Evolutionary conservation across 2,888 invertebrate genomes (phyloP), one percentile per base, ranked within the genome.

Genomic region (Helicoverpa assulta): DNA sequence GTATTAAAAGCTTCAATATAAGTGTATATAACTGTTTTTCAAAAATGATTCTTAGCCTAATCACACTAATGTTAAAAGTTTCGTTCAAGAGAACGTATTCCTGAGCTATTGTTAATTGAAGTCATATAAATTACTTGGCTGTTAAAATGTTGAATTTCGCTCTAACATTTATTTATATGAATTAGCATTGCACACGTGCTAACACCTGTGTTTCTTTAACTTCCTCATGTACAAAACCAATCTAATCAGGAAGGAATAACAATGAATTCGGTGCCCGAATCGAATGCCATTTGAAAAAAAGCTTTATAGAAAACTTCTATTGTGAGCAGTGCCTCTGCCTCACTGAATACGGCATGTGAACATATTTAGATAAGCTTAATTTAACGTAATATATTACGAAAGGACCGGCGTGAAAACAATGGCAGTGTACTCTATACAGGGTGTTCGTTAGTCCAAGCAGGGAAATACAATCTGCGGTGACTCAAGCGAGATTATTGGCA

Each of bases 321-420:
- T 54, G 53, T 54, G 33, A 12, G 21, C 18, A 12, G 0, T 16
- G 18, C 19, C n/a, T 37, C 47, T 55, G 21, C 18, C 14, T 54
- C 16, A 61, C 50, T 52, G 40, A 33, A 50, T 58, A 29, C 18
- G 7, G 5, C 19, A 51, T 55, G 51, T 58, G 43, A 65, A 40
- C 66, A 47, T 57, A 56, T 57, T 58, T 18, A 56, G 63, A 61
- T 80, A 72, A 66, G 67, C 67, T 66, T 70, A 53, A 59, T 64
- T 68, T 63, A 70, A 56, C 21, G n/a, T 18, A 18, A 19, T 52
- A 18, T 53, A 60, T 60, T 47, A 33, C 58, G 51, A 58, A 58
- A 62, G 50, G 51, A 69, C 37, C 29, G 43, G 37, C 47, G 19
- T 59, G 58, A 61, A 77, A 65, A 81, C 78, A 73, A 81, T 73